Conservation (phyloP, 2,113 vertebrate species). For the Pelobates fuscus region DNA sequence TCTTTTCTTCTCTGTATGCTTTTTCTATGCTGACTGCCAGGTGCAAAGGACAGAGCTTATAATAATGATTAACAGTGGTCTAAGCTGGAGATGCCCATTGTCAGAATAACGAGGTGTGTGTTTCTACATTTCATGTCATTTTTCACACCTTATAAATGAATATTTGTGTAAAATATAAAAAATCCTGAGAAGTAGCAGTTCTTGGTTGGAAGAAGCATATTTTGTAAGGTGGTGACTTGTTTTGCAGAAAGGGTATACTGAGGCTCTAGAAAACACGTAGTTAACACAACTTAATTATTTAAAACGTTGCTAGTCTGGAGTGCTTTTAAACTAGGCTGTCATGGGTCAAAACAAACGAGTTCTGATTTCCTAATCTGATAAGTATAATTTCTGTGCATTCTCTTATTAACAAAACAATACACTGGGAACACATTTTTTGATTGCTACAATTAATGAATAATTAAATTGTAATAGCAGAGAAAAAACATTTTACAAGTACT, state of each 20-base stretch:
- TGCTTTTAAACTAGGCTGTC: slow-evolving; percentile 14
- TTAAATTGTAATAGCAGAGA: slow-evolving; percentile 11
- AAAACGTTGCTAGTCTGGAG: not conserved
- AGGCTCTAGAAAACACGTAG: not conserved
- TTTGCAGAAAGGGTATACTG: not conserved
- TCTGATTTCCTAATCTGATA: not conserved
- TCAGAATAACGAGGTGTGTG: no score
- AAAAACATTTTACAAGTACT: slow-evolving; percentile 20
- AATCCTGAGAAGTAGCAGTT: no score
- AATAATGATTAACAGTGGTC: no score
- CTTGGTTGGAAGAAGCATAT: no score
- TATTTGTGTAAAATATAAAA: no score
- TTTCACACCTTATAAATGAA: no score
- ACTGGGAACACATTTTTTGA: slow-evolving; percentile 15
- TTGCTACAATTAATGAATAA: slow-evolving; percentile 41
- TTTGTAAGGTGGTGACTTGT: not conserved
- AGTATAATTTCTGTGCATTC: not conserved
- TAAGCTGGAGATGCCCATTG: no score
- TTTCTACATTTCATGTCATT: no score
- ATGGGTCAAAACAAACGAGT: not conserved
- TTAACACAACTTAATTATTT: slow-evolving; percentile 30
- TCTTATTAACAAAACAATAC: slow-evolving; percentile 8
- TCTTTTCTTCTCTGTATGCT: no score
- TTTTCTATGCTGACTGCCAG: no score
- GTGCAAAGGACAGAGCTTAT: no score